Evolutionary conservation across 2,797 vertebrate species (phyloP), one percentile per base, ranked within the genome.

Genomic region (Lycodopsis pacificus): DNA sequence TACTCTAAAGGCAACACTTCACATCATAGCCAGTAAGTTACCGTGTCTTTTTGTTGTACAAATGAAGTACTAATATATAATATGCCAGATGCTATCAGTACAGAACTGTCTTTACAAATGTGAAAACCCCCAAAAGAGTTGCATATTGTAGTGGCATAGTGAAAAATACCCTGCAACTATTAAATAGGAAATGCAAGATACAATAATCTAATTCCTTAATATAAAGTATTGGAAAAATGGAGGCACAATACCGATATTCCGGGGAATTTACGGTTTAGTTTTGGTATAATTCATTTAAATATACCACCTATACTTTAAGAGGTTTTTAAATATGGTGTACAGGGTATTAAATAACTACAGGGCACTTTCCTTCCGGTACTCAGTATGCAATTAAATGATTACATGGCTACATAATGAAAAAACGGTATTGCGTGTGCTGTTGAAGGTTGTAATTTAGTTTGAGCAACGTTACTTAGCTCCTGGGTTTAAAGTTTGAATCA

Each of bases 21-120:
- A 59, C 34, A 67, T 44, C 34, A 30, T 25, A 25, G 25, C 25
- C 13, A 49, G 53, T 4, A 77, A 57, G 51, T 74, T 25, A 57
- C 40, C 65, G 30, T 20, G 42, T 25, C 4, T 54, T 66, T 17
- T 32, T 53, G 65, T 51, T 66, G 63, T 36, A 14, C 48, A 65
- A 65, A 77, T 62, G 6, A 20, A 19, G 27, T 2, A 1, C 34
- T 12, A 36, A 65, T 73, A 65, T 53, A 67, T 44, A 13, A 38
- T 14, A 34, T 25, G 34, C 2, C 4, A 9, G 20, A 13, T 36
- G 36, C 42, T 51, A 7, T 19, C n/a, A 58, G 27, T 20, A 34
- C 15, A 65, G 59, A n/a, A 58, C 53, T 53, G 34, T 48, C 7
- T 0, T 3, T 32, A 30, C 13, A 58, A 71, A 1, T 19, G 38